Conservation (phyloP, 1,140 invertebrate species). For the Tetramorium parvispinum region DNA sequence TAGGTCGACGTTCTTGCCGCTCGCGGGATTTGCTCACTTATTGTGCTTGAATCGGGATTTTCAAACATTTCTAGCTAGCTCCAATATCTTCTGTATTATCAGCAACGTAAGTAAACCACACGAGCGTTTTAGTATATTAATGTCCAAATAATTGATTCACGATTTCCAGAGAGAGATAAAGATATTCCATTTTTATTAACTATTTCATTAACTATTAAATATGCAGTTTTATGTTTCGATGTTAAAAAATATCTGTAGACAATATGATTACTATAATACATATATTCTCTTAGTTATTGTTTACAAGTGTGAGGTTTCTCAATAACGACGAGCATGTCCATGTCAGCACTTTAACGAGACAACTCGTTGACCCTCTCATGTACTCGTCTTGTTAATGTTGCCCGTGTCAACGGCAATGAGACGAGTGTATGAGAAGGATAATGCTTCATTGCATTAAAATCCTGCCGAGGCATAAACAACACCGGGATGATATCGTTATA, state of each 20-base stretch:
- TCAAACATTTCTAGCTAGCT: not conserved
- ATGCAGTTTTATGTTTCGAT: not conserved
- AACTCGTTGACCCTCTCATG: constrained; percentile 37
- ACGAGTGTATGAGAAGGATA: not conserved
- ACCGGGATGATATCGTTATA: not conserved
- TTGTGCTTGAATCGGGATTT: constrained; percentile 25
- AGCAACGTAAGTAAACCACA: not conserved
- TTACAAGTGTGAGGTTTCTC: constrained; percentile 12
- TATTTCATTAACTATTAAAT: not conserved
- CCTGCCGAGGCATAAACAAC: not conserved
- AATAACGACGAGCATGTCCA: not conserved
- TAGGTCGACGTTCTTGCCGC: constrained; percentile 48
- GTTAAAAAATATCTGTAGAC: not conserved
- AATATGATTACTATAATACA: constrained; percentile 1
- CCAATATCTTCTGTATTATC: not conserved
- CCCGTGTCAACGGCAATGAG: not conserved
- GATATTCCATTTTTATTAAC: not conserved
- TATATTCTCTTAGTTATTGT: not conserved
- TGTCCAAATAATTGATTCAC: not conserved
- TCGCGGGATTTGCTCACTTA: constrained; percentile 36
- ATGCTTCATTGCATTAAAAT: not conserved
- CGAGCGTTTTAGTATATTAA: not conserved
- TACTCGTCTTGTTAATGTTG: not conserved
- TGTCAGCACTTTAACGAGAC: constrained; percentile 3
- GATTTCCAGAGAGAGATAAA: not conserved